Evolutionary conservation across 2,888 invertebrate genomes (phyloP).

Genomic region (Mythimna vitellina): DNA sequence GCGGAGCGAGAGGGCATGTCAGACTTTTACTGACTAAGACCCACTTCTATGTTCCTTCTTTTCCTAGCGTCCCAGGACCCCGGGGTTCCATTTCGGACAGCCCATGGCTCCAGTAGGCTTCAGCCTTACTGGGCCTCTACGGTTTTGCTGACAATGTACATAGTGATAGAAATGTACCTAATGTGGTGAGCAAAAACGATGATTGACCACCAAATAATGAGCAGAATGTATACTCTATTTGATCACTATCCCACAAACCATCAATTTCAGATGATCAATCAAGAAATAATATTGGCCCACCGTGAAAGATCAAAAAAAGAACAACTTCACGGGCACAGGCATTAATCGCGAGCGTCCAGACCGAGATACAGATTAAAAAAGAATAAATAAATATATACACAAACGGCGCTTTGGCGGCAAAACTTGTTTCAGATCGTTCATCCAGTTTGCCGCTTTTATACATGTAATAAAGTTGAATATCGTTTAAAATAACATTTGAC

Average conservation of each 20-base stretch:
- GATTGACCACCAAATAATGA: background rate
- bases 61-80: no score
- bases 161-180: background rate
- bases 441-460: constrained; percentile 71
- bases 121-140: no score
- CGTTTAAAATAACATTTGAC: constrained; percentile 76
- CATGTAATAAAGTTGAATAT: constrained; percentile 78
- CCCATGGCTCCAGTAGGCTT: no score
- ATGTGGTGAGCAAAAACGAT: background rate
- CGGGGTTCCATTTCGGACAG: no score
- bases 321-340: constrained; percentile 73
- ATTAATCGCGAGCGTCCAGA: constrained; percentile 82
- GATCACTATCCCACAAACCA: constrained; percentile 39
- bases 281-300: constrained; percentile 70
- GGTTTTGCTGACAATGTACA: no score
- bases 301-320: constrained; percentile 72
- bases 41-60: no score
- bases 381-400: constrained; percentile 77
- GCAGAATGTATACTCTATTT: background rate
- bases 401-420: constrained; percentile 83
- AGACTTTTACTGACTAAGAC: no score
- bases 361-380: constrained; percentile 84
- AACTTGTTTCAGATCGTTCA: constrained; percentile 72
- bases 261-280: constrained; percentile 49
- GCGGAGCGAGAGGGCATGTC: no score